These are phyloP conservation scores for Aporrectodea caliginosa DNA, from an alignment of 1,140 invertebrate genomes.

Conservation along the genomic window DNA sequence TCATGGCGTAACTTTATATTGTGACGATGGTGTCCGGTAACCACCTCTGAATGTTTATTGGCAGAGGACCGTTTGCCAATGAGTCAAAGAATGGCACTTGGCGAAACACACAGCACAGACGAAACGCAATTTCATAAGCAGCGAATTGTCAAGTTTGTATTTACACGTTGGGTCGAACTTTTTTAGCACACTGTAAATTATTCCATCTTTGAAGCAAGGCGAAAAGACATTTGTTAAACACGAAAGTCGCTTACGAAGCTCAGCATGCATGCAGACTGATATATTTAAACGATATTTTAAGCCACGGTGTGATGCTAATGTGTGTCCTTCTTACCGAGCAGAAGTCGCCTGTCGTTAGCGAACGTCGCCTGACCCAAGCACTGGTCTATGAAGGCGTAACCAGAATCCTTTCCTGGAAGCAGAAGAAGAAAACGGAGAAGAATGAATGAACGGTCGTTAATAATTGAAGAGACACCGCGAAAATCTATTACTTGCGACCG, in stretches of 20 bases:
- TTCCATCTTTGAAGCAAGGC: too few relatives aligned
- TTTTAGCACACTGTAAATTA: too few relatives aligned
- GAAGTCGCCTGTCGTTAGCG: not conserved
- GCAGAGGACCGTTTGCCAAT: too few relatives aligned
- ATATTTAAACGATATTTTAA: not conserved
- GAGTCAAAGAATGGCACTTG: too few relatives aligned
- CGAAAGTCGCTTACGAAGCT: not conserved
- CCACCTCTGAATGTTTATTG: too few relatives aligned
- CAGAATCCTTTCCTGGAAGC: not conserved
- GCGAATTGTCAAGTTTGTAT: too few relatives aligned
- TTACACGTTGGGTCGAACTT: too few relatives aligned
- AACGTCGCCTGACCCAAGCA: not conserved
- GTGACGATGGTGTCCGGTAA: too few relatives aligned
- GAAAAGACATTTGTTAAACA: not conserved
- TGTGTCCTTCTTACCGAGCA: not conserved
- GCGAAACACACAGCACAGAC: too few relatives aligned
- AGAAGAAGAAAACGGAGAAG: not conserved
- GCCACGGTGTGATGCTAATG: not conserved
- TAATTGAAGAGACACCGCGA: not conserved
- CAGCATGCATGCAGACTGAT: not conserved
- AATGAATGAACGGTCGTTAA: not conserved
- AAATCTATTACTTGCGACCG: not conserved
- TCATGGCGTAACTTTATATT: too few relatives aligned
- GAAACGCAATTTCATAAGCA: too few relatives aligned
- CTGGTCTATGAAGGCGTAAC: not conserved